Evolutionary conservation across 2,888 invertebrate species (phyloP), one percentile per base, ranked within the genome.

Genomic region (Digitonthophagus gazella): DNA sequence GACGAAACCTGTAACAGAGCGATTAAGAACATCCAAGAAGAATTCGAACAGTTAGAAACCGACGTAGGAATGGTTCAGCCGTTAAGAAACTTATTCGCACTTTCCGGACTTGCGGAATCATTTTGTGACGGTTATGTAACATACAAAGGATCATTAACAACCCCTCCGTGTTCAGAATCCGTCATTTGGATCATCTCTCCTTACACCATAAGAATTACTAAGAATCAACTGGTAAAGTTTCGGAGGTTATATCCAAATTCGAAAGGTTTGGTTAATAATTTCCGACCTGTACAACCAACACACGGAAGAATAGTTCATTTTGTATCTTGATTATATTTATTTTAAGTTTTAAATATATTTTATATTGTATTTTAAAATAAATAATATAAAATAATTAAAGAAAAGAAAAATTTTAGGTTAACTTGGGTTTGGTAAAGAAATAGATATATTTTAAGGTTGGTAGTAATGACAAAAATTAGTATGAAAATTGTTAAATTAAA

Each of bases 131-230:
- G 73, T 11, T 75, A 74, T 58, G 74, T 74, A 81, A 90, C 90
- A 0, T 92, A 92, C 81, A 87, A 87, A 79, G 88, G 92, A 15
- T 92, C 92, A 0, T 82, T 92, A 44, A 92, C 92, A 54, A 91
- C 91, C 0, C 92, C 92, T 0, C 91, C 91, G 3, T 92, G 91
- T 80, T 88, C 87, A 15, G 91, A 92, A 79, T 89, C 88, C 58
- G 90, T 92, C 69, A 90, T 89, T 14, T 92, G 92, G 92, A 87
- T 91, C 55, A 84, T 92, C 15, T 91, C 90, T 81, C 88, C 91
- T 0, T 88, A 88, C 76, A 87, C 90, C 73, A 85, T 91, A 19
- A 86, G 89, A 1, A 86, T 92, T 76, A 91, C 91, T 0, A 87
- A 88, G 20, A 86, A 85, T 79, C 92, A 92, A 66, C 63, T 76